Base-by-base conservation (phyloP, 2,113 vertebrate genomes). In the Pteronura brasiliensis region DNA sequence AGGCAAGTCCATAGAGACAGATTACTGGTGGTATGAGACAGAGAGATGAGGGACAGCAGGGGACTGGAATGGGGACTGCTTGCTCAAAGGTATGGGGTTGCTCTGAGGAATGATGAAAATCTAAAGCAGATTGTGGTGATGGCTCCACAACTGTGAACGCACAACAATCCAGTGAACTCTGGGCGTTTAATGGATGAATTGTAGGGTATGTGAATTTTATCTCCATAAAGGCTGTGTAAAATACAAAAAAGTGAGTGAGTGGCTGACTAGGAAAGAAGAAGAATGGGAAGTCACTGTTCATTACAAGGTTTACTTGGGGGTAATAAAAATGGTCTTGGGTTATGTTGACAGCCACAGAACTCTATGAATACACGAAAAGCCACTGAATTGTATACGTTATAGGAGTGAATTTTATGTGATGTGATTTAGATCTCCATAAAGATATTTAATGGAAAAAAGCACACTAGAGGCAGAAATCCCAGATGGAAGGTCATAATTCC, bases 81-180 rank as follows among this genome's bases (percentile, higher is more conserved):
- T 1, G 57, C 31, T 7, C 10, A 20, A 0, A 4, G 86, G 23
- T 10, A 39, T 0, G 42, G 13, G 42, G 34, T 6, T 65, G 23
- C 42, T 36, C 47, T 39, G 6, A 13, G 42, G 57, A 23, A 36
- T 49, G 88, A 77, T 49, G 14, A 79, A 49, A 29, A 36, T 29
- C 57, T 49, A 63, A 18, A 90, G 7, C 44, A 63, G 72, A 47
- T 3, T 12, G 31, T 20, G 31, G 44, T n/a, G 42, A 79, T 18
- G 34, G 42, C 15, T 79, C 31, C 9, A 1, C 3, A 72, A 42
- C 49, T 29, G n/a, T 11, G 29, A 23, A 10, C 0, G 31, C 13
- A 21, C 27, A 34, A n/a, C 3, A 15, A 31, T 8, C 18, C 67
- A 5, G 29, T 31, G 69, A 44, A 59, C 67, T 39, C 23, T 9